phyloP scores from a whole-genome alignment of 2,888 invertebrate genomes.

The Ommatoiulus sabulosus region DNA sequence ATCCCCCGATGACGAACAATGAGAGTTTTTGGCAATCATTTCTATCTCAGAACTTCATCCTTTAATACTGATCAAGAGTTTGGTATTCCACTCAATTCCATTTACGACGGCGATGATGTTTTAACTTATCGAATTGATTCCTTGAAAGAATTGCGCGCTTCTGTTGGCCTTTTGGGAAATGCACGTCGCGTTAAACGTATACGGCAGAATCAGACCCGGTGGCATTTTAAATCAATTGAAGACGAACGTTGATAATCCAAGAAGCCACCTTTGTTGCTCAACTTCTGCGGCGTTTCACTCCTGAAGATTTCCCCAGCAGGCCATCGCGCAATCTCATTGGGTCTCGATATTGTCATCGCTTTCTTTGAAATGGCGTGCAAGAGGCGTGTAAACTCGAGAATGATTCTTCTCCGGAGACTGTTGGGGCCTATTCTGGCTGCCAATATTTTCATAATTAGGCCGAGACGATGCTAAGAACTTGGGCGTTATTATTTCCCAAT shows the following conservation, averaged over 20 bases:
- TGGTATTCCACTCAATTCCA: no score
- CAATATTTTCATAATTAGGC: background rate
- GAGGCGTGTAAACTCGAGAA: background rate
- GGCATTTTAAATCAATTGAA: conserved; percentile 34
- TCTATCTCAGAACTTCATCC: background rate
- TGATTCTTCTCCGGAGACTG: background rate
- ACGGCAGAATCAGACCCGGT: background rate
- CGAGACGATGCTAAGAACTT: background rate
- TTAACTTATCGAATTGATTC: background rate
- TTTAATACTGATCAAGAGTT: background rate
- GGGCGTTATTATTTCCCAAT: conserved; percentile 34
- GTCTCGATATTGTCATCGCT: background rate
- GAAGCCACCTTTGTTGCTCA: conserved; percentile 1
- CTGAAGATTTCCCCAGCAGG: background rate
- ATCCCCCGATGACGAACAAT: no score
- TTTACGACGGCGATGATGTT: background rate
- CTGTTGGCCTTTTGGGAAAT: background rate
- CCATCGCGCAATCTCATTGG: background rate
- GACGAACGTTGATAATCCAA: background rate
- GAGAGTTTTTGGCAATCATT: no score
- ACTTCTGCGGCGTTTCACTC: background rate
- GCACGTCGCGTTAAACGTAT: background rate
- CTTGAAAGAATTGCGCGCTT: background rate
- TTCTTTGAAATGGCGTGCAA: background rate
- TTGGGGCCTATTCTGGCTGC: background rate